A percentile compares a stretch with the other conserved stretches of the same genome.
Conservation (phyloP, 2,888 invertebrate species). For the Monochamus alternatus region DNA sequence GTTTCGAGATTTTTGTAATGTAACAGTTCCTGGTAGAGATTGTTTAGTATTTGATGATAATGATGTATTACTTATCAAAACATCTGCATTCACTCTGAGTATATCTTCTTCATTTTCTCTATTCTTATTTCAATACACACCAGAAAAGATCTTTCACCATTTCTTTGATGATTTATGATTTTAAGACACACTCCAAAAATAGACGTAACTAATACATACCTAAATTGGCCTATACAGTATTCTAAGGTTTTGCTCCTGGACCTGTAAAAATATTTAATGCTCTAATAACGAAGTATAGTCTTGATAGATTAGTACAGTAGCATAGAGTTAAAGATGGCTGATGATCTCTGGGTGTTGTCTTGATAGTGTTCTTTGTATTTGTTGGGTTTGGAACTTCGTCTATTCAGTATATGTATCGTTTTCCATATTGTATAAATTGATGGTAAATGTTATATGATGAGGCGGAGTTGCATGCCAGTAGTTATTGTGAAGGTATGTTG, state of each 20-base stretch:
- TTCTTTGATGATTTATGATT: too few species aligned
- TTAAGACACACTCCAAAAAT: neutral
- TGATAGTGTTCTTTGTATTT: neutral
- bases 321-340: conserved; percentile 14
- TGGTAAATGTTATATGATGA: neutral
- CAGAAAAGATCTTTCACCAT: too few species aligned
- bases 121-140: too few species aligned
- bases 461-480: neutral
- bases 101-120: too few species aligned
- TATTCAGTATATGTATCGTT: neutral
- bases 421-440: neutral
- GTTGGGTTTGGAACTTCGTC: neutral
- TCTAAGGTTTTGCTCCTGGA: neutral
- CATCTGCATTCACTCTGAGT: too few species aligned
- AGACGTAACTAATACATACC: conserved; percentile 23
- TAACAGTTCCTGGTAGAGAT: neutral
- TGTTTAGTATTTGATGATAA: too few species aligned
- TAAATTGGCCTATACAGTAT: conserved; percentile 23
- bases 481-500: neutral
- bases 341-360: neutral
- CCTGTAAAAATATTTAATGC: conserved; percentile 31
- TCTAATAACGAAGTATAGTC: conserved; percentile 15
- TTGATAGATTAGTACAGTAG: conserved; percentile 35
- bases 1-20: neutral
- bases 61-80: too few species aligned